These are phyloP conservation scores for Macropodus opercularis DNA, from an alignment of 2,797 vertebrate genomes.

Conservation along the genomic window DNA sequence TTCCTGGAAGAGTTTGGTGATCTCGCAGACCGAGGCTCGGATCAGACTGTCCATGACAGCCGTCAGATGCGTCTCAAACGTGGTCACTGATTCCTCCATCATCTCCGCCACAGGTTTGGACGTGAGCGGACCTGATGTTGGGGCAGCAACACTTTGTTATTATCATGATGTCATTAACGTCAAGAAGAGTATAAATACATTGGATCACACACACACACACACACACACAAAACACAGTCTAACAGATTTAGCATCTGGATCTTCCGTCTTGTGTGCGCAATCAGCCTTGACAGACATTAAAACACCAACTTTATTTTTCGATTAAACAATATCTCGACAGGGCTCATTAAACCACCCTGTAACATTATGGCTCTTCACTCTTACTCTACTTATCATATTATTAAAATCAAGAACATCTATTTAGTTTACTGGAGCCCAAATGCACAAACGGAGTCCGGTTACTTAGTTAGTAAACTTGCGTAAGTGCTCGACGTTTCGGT, in stretches of 20 bases:
- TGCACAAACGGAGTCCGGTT: accelerated
- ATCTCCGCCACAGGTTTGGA: constrained; percentile 44
- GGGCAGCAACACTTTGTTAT: constrained; percentile 12
- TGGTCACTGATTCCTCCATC: constrained; percentile 84
- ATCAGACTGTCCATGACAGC: constrained; percentile 86
- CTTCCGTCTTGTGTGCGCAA: no score
- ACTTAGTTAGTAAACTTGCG: constrained; percentile 41
- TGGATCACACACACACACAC: no score
- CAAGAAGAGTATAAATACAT: not conserved
- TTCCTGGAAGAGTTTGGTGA: constrained; percentile 86
- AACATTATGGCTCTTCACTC: not conserved
- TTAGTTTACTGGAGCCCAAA: not conserved
- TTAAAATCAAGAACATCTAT: not conserved
- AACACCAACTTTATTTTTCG: constrained; percentile 4
- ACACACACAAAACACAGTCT: constrained; percentile 9
- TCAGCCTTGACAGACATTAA: not conserved
- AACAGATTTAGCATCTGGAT: no score
- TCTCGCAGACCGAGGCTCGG: constrained; percentile 84
- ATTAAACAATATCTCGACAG: not conserved
- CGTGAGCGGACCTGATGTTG: constrained; percentile 29
- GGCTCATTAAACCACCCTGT: not conserved
- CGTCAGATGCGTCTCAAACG: constrained; percentile 84
- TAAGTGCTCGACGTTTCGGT: not conserved
- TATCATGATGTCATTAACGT: not conserved
- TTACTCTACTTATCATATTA: constrained; percentile 12